Conservation (phyloP, 2,888 invertebrate species). For the Macroteleia sp. region DNA sequence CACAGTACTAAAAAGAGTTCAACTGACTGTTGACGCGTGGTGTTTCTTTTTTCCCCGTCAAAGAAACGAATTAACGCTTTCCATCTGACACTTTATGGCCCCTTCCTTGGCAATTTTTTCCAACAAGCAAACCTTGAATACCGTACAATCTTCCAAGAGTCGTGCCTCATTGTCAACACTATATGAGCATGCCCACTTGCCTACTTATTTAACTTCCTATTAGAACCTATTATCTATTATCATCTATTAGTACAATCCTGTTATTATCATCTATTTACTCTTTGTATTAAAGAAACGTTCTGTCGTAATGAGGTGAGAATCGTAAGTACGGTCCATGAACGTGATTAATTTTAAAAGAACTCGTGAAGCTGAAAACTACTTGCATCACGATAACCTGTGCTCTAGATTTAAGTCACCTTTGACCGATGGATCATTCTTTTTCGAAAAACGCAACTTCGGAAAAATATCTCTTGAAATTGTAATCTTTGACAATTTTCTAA, state of each 20-base stretch:
- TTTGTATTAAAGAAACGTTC: conserved; percentile 52
- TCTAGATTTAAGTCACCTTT: background rate
- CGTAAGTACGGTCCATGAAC: conserved; percentile 47
- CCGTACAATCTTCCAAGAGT: conserved; percentile 59
- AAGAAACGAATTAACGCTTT: conserved; percentile 31
- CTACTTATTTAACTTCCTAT: conserved; percentile 66
- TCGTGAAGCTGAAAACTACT: conserved; percentile 21
- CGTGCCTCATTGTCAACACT: conserved; percentile 65
- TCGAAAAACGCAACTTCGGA: no score
- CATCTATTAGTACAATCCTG: conserved; percentile 65
- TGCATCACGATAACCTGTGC: conserved; percentile 7
- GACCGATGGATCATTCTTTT: no score
- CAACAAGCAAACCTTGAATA: conserved; percentile 55
- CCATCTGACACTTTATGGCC: conserved; percentile 28
- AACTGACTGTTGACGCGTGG: no score
- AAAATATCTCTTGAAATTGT: no score
- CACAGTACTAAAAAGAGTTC: no score
- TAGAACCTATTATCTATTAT: conserved; percentile 66
- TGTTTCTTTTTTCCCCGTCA: background rate
- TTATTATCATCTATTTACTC: conserved; percentile 67
- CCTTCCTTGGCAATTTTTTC: conserved; percentile 33
- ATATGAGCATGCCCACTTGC: conserved; percentile 62
- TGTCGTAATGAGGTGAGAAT: conserved; percentile 60
- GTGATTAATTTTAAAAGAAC: conserved; percentile 53
- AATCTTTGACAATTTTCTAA: no score